These are phyloP conservation scores for Melitaea cinxia DNA, from an alignment of 1,140 invertebrate species.

Conservation along the genomic window DNA sequence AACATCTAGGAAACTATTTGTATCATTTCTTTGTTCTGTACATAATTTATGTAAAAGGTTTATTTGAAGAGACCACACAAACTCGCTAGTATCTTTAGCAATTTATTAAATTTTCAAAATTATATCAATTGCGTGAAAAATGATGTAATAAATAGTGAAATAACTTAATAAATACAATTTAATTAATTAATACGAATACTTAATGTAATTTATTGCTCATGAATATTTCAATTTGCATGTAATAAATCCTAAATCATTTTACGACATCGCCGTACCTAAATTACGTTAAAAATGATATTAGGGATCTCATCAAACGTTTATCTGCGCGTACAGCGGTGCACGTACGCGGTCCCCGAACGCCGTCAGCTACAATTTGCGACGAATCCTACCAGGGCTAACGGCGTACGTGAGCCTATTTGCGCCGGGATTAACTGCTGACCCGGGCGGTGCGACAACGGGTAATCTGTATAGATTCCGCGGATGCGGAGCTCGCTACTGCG, in stretches of 20 bases:
- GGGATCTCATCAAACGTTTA: constrained; percentile 8
- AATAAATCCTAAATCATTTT: not conserved
- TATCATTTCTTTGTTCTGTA: no score
- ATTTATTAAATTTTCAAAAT: no score
- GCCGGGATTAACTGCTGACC: constrained; percentile 60
- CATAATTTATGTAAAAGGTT: no score
- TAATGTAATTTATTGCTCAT: no score
- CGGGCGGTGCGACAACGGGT: constrained; percentile 46
- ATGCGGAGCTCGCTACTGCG: constrained; percentile 1
- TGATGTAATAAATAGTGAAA: no score
- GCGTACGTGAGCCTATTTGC: constrained; percentile 64
- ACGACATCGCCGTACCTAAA: not conserved
- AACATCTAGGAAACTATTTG: no score
- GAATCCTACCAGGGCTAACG: constrained; percentile 39
- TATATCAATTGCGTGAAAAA: no score
- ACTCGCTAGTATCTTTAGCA: no score
- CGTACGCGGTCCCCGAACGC: constrained; percentile 10
- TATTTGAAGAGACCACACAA: no score
- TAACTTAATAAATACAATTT: no score
- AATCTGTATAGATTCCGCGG: constrained; percentile 56
- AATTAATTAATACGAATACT: no score
- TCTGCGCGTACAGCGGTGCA: constrained; percentile 9
- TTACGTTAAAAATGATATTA: not conserved
- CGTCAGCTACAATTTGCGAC: constrained; percentile 46
- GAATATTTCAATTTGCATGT: not conserved